Base-by-base conservation (phyloP, 2,113 vertebrate species). In the Anolis carolinensis region DNA sequence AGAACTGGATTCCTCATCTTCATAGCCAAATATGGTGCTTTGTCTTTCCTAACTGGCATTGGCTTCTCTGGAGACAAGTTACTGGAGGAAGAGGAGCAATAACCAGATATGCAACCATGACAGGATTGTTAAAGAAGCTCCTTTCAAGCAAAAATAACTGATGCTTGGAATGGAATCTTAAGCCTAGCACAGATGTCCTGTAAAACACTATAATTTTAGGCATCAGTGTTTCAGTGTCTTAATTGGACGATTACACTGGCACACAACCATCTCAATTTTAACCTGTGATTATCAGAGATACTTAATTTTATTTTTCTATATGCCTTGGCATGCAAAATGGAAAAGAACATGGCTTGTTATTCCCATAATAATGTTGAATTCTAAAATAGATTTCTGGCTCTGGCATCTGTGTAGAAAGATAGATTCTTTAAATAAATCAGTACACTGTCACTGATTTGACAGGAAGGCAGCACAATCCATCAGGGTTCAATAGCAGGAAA, bases 1-100 rank as follows among this genome's bases (percentile, higher is more conserved):
- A 67, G 74, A 82, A 44, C 90, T 82, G 83, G 50, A 4, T 48
- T 63, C 72, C 87, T 72, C 78, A 0, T 81, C 78, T 86, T 82
- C 0, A 1, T 91, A 82, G 82, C 94, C 93, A 95, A 93, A 95
- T 93, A 95, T 77, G 93, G 93, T 82, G 30, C 70, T 89, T 79
- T 79, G 39, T 92, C 25, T 84, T 71, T 63, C 0, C 0, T 16
- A 81, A 36, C 70, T 62, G 68, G 39, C n/a, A 65, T 50, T 34
- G 30, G 7, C 55, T 16, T 70, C 70, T 0, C 0, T 0, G 0
- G 55, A 39, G 52, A 84, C 84, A 77, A 32, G 55, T 73, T 83
- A 85, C 44, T 30, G 34, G 55, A 79, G 36, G 16, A 83, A 82
- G 72, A 70, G 27, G 79, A 86, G 67, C 44, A 70, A 34, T 21